A percentile compares a stretch with the other conserved stretches of the same genome.
Evolutionary conservation across 1,140 invertebrate genomes (phyloP).

Genomic region (Drosophila eugracilis): DNA sequence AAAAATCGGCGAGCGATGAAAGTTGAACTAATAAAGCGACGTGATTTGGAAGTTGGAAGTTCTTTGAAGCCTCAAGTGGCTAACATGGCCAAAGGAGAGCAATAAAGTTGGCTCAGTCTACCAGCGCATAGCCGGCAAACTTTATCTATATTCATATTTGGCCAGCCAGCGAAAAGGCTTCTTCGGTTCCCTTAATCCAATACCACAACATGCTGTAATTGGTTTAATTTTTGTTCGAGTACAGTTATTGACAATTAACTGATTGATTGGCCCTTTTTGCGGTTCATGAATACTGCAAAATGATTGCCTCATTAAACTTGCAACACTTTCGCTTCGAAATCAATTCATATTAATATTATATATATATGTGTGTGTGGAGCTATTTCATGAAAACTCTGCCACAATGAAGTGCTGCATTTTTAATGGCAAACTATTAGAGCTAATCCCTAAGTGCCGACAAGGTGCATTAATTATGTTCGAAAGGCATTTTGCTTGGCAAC

Average conservation of each 20-base stretch:
- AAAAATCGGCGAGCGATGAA: slow-evolving; percentile 26
- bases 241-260: slow-evolving; percentile 15
- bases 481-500: too few species aligned
- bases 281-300: slow-evolving; percentile 20
- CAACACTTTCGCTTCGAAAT: slow-evolving; percentile 21
- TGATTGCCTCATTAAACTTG: slow-evolving; percentile 36
- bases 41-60: slow-evolving; percentile 54
- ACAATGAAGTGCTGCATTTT: slow-evolving; percentile 20
- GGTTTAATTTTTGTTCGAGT: not conserved
- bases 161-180: not conserved
- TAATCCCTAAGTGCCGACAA: not conserved
- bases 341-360: slow-evolving; percentile 33
- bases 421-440: slow-evolving; percentile 20
- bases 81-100: slow-evolving; percentile 48
- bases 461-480: too few species aligned
- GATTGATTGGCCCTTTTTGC: slow-evolving; percentile 34
- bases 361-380: too few species aligned
- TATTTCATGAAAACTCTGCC: not conserved
- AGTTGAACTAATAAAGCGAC: slow-evolving; percentile 63
- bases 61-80: slow-evolving; percentile 45
- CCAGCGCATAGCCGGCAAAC: slow-evolving; percentile 2
- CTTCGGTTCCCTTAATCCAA: not conserved
- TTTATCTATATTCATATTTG: slow-evolving; percentile 35
- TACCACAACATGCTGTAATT: slow-evolving; percentile 2
- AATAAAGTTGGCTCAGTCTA: slow-evolving; percentile 52